Conservation (phyloP, 2,113 vertebrate genomes). For the Sphaerodactylus townsendi region DNA sequence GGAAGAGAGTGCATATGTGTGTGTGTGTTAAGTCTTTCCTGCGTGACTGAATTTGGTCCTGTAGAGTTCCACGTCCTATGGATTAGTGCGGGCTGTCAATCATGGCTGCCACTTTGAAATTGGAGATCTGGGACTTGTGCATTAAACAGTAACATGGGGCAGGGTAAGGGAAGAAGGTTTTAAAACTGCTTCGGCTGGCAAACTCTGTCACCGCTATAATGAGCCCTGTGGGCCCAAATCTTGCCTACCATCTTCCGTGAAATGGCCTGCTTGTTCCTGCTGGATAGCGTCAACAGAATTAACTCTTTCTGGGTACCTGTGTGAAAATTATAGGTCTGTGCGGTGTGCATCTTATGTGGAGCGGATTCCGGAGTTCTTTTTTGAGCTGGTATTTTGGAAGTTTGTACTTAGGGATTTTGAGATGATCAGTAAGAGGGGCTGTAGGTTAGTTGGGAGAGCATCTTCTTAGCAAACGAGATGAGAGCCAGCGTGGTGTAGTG, state of each 20-base stretch:
- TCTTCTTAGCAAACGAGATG: too few species aligned
- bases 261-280: conserved; percentile 27
- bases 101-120: conserved; percentile 28
- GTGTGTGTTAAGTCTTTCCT: conserved; percentile 38
- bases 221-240: background rate
- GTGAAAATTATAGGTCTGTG: background rate
- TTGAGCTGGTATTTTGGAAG: background rate
- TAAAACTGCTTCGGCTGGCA: conserved; percentile 45
- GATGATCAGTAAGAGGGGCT: too few species aligned
- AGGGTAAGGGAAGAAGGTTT: background rate
- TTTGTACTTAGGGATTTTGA: too few species aligned
- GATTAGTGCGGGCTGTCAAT: background rate
- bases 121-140: conserved; percentile 17
- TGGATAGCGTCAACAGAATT: conserved; percentile 6
- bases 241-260: background rate
- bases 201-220: background rate
- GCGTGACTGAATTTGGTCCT: conserved; percentile 45
- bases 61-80: background rate
- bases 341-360: background rate
- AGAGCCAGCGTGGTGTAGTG: too few species aligned
- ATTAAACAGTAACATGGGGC: background rate
- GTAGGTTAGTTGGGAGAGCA: too few species aligned
- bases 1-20: background rate
- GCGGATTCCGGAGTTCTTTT: background rate
- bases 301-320: background rate